Evolutionary conservation across 1,140 invertebrate species (phyloP).

Genomic region (Aricia agestis): DNA sequence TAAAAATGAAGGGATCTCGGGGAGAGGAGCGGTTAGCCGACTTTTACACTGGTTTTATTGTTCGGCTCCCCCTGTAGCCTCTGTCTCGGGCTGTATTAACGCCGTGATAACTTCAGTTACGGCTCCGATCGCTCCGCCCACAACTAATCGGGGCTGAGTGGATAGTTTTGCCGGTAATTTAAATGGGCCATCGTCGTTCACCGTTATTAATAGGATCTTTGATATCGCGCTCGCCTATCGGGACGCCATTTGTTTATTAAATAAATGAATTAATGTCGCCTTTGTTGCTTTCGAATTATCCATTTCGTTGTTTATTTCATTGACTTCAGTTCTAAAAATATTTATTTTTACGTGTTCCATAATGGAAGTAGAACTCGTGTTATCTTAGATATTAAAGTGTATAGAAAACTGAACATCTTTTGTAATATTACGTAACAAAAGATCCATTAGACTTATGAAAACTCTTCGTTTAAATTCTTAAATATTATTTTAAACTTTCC

Average conservation of each 20-base stretch:
- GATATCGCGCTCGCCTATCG: conserved; percentile 12
- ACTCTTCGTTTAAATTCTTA: conserved; percentile 37
- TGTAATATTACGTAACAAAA: conserved; percentile 31
- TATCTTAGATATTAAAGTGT: background rate
- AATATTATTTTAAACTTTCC: conserved; percentile 46
- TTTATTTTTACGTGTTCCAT: background rate
- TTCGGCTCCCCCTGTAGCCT: conserved; percentile 61
- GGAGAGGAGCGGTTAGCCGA: conserved; percentile 61
- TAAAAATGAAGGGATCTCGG: conserved; percentile 52
- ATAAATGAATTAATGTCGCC: background rate
- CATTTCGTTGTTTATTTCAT: background rate
- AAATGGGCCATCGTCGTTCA: conserved; percentile 49
- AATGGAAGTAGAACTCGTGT: background rate
- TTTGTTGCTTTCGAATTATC: background rate
- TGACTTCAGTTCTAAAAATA: background rate
- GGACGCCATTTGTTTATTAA: conserved; percentile 8
- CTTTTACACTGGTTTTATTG: conserved; percentile 73
- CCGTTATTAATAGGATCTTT: conserved; percentile 24
- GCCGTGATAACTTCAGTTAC: conserved; percentile 62
- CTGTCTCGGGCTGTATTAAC: conserved; percentile 71
- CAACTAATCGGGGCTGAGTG: conserved; percentile 48
- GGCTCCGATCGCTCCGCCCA: conserved; percentile 39
- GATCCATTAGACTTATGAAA: conserved; percentile 26
- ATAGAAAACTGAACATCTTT: background rate
- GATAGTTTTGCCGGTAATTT: conserved; percentile 66